phyloP scores from a whole-genome alignment of 1,140 invertebrate species.

The Drosophila virilis region DNA sequence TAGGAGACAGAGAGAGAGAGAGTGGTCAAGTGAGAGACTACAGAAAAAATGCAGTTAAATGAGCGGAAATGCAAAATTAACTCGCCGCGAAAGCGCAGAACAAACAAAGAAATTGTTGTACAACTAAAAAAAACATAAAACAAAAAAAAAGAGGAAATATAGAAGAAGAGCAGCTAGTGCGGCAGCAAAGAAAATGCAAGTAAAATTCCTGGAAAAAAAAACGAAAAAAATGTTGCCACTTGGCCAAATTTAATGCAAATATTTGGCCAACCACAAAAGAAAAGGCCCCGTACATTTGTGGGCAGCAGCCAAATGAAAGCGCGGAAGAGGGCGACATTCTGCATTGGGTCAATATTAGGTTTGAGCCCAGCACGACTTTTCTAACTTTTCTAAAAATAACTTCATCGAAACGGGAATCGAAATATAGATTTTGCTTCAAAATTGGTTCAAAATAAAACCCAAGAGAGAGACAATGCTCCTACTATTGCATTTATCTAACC shows the following conservation, averaged over 20 bases:
- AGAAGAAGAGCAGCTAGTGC: conserved; percentile 47
- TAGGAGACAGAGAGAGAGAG: background rate
- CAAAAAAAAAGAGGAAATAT: conserved; percentile 74
- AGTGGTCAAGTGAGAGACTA: background rate
- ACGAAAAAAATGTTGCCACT: conserved; percentile 72
- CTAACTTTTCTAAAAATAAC: too few relatives aligned
- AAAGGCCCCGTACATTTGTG: conserved; percentile 27
- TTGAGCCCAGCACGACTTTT: too few relatives aligned
- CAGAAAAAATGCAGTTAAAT: conserved; percentile 73
- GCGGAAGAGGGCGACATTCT: background rate
- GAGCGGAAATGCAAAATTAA: conserved; percentile 82
- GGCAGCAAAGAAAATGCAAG: conserved; percentile 3
- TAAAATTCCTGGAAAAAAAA: conserved; percentile 22
- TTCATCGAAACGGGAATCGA: too few relatives aligned
- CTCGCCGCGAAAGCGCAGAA: conserved; percentile 74
- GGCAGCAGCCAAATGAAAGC: background rate
- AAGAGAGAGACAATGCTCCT: too few relatives aligned
- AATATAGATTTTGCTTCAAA: too few relatives aligned
- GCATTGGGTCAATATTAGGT: background rate
- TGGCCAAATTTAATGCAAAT: conserved; percentile 78
- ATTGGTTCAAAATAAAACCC: too few relatives aligned
- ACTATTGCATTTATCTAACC: too few relatives aligned
- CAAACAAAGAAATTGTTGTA: conserved; percentile 78
- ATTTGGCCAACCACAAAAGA: conserved; percentile 62
- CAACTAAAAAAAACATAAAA: conserved; percentile 48